Conservation (phyloP, 2,888 invertebrate species). For the Orthosia gracilis region DNA sequence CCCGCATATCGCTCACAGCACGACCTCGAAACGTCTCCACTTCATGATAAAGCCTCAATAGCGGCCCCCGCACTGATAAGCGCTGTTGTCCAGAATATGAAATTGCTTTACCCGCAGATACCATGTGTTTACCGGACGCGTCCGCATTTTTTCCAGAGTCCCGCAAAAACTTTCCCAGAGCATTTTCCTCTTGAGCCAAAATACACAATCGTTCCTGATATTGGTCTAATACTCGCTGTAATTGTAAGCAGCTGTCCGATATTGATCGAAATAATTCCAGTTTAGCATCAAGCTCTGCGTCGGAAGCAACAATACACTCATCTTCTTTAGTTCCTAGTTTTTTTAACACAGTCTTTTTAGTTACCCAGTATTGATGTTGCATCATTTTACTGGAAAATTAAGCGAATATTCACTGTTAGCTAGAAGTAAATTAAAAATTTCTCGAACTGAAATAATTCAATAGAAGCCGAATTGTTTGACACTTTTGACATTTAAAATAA, state of each 20-base stretch:
- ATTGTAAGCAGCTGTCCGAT: constrained; percentile 96
- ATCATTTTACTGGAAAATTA: constrained; percentile 86
- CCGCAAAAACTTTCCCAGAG: constrained; percentile 98
- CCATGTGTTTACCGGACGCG: constrained; percentile 93
- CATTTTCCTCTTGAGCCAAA: constrained; percentile 98
- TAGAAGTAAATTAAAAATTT: constrained; percentile 29
- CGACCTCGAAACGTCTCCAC: constrained; percentile 99
- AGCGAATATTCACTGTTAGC: constrained; percentile 39
- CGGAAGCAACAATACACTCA: constrained; percentile 98
- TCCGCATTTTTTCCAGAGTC: constrained; percentile 98
- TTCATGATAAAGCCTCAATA: constrained; percentile 97
- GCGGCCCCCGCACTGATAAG: constrained; percentile 95
- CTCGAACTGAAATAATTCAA: constrained; percentile 36
- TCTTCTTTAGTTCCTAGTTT: constrained; percentile 99
- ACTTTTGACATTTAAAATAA: constrained; percentile 49
- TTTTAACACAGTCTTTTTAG: constrained; percentile 98
- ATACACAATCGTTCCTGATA: constrained; percentile 98
- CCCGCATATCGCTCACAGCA: constrained; percentile 98
- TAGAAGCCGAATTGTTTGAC: constrained; percentile 43
- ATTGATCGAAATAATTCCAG: constrained; percentile 98
- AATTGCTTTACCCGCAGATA: constrained; percentile 95
- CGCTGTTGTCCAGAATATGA: constrained; percentile 98
- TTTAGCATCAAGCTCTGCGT: constrained; percentile 99
- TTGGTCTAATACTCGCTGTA: constrained; percentile 97
- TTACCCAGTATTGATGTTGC: constrained; percentile 99